Evolutionary conservation across 2,113 vertebrate genomes (phyloP).

Genomic region (Cyphomyrus plagiostoma): DNA sequence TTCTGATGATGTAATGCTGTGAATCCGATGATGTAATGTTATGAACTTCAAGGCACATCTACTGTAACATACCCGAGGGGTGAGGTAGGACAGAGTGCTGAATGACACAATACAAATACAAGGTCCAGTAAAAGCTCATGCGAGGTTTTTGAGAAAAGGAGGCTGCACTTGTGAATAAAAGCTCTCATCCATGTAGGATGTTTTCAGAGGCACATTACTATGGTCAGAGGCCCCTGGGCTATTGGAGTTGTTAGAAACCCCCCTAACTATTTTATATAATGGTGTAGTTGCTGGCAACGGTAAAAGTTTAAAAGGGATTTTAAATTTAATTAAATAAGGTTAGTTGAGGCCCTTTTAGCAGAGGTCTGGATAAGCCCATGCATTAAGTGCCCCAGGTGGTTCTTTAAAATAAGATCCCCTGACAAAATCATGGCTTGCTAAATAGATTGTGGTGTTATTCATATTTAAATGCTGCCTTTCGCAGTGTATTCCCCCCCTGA

Average conservation of each 20-base stretch:
- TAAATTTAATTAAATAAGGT: background rate
- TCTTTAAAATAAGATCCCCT: background rate
- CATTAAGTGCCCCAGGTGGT: background rate
- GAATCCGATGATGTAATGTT: background rate
- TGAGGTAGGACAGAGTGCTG: background rate
- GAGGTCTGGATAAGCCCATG: background rate
- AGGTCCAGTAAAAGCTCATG: background rate
- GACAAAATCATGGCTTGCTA: background rate
- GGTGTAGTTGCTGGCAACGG: background rate
- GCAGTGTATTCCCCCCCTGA: slow-evolving; percentile 51
- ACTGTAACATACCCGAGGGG: background rate
- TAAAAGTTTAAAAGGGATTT: background rate
- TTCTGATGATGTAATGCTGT: background rate
- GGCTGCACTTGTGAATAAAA: background rate
- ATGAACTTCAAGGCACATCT: background rate
- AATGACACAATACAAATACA: background rate
- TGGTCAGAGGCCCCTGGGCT: background rate
- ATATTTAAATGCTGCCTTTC: background rate
- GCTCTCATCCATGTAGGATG: background rate
- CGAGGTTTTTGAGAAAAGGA: background rate
- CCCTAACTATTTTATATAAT: background rate
- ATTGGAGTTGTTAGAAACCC: background rate
- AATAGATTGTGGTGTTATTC: background rate
- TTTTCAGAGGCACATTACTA: background rate
- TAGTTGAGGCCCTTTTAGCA: background rate